Percentiles rank a stretch among this genome's conserved stretches.
phyloP scores from a whole-genome alignment of 2,797 vertebrate genomes.

The Ataeniobius toweri region DNA sequence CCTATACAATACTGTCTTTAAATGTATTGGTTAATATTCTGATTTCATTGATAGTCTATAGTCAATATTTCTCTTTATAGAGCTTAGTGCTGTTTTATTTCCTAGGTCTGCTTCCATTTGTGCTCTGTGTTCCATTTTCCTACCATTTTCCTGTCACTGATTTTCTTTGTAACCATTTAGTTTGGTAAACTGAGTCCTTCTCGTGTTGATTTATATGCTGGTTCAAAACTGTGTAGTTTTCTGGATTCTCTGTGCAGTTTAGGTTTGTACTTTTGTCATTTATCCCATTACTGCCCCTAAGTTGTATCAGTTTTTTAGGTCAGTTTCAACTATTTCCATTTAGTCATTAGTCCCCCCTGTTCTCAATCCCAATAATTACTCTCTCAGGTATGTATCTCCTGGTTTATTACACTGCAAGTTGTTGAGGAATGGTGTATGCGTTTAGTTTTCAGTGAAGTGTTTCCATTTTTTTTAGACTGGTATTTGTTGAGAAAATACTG shows the following conservation, averaged over 20 bases:
- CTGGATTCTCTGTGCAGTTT: neutral
- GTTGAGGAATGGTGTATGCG: neutral
- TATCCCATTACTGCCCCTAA: neutral
- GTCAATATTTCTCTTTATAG: neutral
- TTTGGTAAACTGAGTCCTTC: neutral
- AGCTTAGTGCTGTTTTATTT: neutral
- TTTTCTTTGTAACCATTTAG: neutral
- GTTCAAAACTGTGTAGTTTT: neutral
- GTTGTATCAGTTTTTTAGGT: neutral
- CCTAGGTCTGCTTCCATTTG: neutral
- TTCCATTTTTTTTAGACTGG: neutral
- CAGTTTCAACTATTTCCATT: neutral
- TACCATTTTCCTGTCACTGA: neutral
- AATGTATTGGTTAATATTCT: neutral
- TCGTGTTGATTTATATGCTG: neutral
- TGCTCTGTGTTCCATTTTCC: neutral
- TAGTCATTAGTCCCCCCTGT: no score
- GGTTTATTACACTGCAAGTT: neutral
- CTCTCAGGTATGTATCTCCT: neutral
- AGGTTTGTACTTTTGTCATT: neutral
- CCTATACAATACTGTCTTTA: neutral
- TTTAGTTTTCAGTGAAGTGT: neutral
- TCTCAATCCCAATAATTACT: neutral
- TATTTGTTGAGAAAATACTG: neutral
- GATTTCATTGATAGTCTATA: neutral